Conservation (phyloP, 2,888 invertebrate genomes). For the Sesia bembeciformis region DNA sequence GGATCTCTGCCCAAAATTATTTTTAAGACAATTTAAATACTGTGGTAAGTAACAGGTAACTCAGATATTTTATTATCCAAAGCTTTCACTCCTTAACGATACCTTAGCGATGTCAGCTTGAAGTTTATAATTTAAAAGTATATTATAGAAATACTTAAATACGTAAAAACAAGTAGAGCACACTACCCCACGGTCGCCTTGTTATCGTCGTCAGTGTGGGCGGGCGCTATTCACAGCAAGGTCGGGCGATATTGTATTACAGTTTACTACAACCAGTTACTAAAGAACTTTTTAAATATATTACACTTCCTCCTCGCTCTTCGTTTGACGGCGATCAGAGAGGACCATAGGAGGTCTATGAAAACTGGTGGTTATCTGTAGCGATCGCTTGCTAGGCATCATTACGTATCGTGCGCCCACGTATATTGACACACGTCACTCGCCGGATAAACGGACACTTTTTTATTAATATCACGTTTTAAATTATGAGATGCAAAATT, state of each 20-base stretch:
- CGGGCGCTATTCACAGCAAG: conserved; percentile 69
- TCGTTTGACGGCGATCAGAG: conserved; percentile 5
- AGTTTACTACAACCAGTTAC: conserved; percentile 30
- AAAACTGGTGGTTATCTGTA: conserved; percentile 23
- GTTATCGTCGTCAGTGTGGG: conserved; percentile 28
- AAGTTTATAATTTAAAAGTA: too few relatives aligned
- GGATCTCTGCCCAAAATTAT: too few relatives aligned
- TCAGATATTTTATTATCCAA: too few relatives aligned
- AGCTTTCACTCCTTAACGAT: too few relatives aligned
- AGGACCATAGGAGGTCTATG: conserved; percentile 25
- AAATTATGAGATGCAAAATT: conserved; percentile 4
- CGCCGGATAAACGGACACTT: conserved; percentile 34
- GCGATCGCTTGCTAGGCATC: conserved; percentile 22
- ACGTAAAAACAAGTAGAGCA: not conserved
- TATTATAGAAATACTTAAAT: too few relatives aligned
- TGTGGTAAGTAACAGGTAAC: too few relatives aligned
- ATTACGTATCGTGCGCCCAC: conserved; percentile 41
- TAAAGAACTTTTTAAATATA: conserved; percentile 13
- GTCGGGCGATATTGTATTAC: conserved; percentile 68
- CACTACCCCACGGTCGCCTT: not conserved
- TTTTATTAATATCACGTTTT: conserved; percentile 10
- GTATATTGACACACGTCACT: conserved; percentile 47
- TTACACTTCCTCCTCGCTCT: conserved; percentile 2
- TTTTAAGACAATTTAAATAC: too few relatives aligned
- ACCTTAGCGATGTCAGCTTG: too few relatives aligned